Base-by-base conservation (phyloP, 2,113 vertebrate species). In the Chamaetylas fuelleborni region DNA sequence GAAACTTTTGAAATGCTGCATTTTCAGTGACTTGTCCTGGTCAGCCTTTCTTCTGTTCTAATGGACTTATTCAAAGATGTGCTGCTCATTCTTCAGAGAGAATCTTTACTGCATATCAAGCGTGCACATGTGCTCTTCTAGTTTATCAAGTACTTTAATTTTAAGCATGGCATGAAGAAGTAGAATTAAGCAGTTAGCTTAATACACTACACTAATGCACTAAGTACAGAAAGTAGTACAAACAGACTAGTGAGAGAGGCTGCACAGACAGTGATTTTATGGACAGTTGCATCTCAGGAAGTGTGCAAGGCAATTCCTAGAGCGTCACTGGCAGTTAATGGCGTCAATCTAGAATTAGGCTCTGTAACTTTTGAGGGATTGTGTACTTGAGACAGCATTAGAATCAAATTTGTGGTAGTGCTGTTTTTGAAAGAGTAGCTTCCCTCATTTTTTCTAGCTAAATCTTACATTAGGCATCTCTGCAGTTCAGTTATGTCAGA, bases 11-110 rank as follows among this genome's bases (percentile, higher is more conserved):
- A 89, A 62, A 58, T 61, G 45, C 12, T 90, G 50, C 2, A 4
- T 71, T 91, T 92, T 65, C 23, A 60, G 60, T n/a, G 34, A 17
- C 48, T 91, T 78, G 67, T 91, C 60, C 29, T 86, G 51, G 16
- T 84, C 92, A 84, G 77, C 33, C 11, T 50, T 92, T 54, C 61
- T 95, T 82, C 48, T 83, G 8, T 88, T 94, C 26, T 66, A 7
- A 67, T 51, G 19, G 42, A 19, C 69, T 81, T 81, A n/a, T 79
- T 89, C 51, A 84, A 71, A 73, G 23, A 83, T 57, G 15, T 38
- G n/a, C n/a, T 86, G 22, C 22, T 73, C 15, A 66, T 92, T 42
- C 69, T 78, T 92, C 72, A 73, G 20, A 43, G 40, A n/a, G 16
- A 69, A 25, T 58, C 62, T 79, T 56, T 47, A 29, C 12, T 40